Base-by-base conservation (phyloP, 2,888 invertebrate species). In the Cenopis cana region DNA sequence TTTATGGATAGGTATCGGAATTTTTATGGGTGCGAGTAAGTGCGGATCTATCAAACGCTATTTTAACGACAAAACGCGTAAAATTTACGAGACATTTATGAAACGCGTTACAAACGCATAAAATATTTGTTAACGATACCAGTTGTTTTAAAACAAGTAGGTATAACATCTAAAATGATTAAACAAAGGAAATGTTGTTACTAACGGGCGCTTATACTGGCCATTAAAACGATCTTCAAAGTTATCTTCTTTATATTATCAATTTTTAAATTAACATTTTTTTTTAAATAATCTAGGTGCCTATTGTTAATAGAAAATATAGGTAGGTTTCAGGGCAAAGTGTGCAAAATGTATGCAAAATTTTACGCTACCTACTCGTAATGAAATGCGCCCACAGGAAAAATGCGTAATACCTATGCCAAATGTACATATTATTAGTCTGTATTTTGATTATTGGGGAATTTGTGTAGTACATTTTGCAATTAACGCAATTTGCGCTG, bases 1-100 rank as follows among this genome's bases (percentile, higher is more conserved):
- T 60, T 54, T 4, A 24, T 4, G 4, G n/a, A 70, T 60, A 65
- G 54, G 49, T 65, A 70, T 73, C 46, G 67, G 57, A 66, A 70
- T n/a, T 71, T 76, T 76, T 73, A 75, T 60, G 74, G 73, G 55
- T 65, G 60, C 74, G 72, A 59, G 50, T 74, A 74, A 77, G 76
- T 74, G 74, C 70, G 33, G 69, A 73, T 72, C 68, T 69, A 70
- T 70, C 69, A 69, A 70, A 60, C 68, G 70, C 69, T 57, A 73
- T 74, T 76, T 76, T 75, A 74, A 78, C 72, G 74, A 65, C 72
- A 69, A 64, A 71, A 66, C 75, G 67, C 74, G 74, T 78, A 75
- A 77, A 78, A 50, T 81, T 82, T 79, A 81, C 76, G 78, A 74
- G 69, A 68, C 76, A 76, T 77, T 78, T 76, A 73, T 74, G 66